Evolutionary conservation across 2,113 vertebrate species (phyloP).

Genomic region (Entelurus aequoreus): DNA sequence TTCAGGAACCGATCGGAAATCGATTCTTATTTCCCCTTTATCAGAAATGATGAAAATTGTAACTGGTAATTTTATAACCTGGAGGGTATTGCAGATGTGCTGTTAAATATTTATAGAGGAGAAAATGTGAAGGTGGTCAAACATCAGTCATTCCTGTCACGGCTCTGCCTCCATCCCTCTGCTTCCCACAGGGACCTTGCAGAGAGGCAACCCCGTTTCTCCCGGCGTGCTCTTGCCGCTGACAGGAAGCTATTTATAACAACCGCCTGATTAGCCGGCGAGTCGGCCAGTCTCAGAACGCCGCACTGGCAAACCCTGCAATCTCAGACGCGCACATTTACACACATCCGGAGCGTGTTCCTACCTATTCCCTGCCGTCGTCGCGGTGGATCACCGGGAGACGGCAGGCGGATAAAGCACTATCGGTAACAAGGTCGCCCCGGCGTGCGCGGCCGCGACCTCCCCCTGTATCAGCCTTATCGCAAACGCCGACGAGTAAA

Average conservation of each 20-base stretch:
- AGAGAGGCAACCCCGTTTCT: constrained; percentile 51
- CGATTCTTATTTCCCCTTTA: too few relatives aligned
- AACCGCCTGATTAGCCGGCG: constrained; percentile 65
- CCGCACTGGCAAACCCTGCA: constrained; percentile 48
- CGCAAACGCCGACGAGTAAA: constrained; percentile 12
- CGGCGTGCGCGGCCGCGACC: constrained; percentile 25
- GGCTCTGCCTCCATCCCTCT: constrained; percentile 31
- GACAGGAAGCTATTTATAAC: constrained; percentile 73
- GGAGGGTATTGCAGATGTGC: not conserved
- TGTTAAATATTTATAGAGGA: not conserved
- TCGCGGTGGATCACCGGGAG: too few relatives aligned
- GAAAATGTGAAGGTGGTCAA: not conserved
- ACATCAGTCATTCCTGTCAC: constrained; percentile 12
- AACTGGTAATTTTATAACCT: not conserved
- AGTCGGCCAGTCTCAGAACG: constrained; percentile 55
- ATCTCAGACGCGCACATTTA: constrained; percentile 26
- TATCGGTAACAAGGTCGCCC: constrained; percentile 46
- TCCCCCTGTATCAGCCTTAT: constrained; percentile 29
- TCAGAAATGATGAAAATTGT: too few relatives aligned
- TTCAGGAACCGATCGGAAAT: too few relatives aligned
- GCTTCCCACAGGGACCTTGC: constrained; percentile 50
- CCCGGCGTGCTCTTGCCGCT: constrained; percentile 65
- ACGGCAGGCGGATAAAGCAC: constrained; percentile 42
- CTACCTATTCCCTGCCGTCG: constrained; percentile 24
- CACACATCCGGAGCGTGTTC: constrained; percentile 21